Evolutionary conservation across 1,140 invertebrate species (phyloP).

Genomic region (Batillaria attramentaria): DNA sequence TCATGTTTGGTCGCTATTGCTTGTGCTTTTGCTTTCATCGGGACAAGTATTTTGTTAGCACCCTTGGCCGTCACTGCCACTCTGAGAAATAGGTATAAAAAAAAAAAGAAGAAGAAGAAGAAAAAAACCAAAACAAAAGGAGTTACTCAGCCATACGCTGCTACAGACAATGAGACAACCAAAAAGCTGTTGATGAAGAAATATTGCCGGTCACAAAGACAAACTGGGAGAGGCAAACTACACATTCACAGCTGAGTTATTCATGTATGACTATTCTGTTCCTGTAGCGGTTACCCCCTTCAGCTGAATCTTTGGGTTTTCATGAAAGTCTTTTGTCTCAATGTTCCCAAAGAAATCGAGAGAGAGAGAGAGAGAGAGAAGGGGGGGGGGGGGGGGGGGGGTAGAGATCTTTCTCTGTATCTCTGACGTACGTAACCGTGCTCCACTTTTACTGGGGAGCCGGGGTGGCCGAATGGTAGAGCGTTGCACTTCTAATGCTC

Average conservation of each 20-base stretch:
- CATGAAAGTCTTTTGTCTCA: no score
- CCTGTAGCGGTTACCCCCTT: no score
- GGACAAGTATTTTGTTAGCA: not conserved
- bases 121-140: no score
- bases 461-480: no score
- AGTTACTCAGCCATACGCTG: not conserved
- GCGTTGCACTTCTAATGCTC: no score
- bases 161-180: not conserved
- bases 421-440: no score
- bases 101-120: not conserved
- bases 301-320: no score
- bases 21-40: no score
- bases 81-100: not conserved
- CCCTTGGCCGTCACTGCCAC: not conserved
- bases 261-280: not conserved
- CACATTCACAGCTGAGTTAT: not conserved
- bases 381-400: no score
- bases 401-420: no score
- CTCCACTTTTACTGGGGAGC: no score
- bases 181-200: not conserved
- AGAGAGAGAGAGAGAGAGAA: not conserved
- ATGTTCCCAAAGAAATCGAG: not conserved
- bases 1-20: no score
- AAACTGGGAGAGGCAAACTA: not conserved
- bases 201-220: not conserved